Evolutionary conservation across 1,140 invertebrate genomes (phyloP).

Genomic region (Stegodyphus dumicola): DNA sequence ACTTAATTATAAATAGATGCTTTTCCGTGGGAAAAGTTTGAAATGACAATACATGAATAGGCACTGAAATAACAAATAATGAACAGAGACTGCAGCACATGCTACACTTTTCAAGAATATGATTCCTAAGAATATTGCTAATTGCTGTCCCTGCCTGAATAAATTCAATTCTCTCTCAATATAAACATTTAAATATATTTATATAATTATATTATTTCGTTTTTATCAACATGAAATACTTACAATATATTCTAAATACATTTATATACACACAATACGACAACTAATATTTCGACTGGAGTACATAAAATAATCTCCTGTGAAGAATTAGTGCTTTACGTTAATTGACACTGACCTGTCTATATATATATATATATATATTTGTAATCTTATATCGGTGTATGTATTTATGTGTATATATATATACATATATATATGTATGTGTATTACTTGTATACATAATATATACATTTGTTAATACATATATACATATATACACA

Average conservation of each 20-base stretch:
- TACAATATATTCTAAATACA: slow-evolving; percentile 23
- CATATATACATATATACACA: slow-evolving; percentile 26
- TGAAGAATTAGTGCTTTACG: slow-evolving; percentile 46
- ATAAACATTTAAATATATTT: slow-evolving; percentile 56
- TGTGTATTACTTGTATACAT: background rate
- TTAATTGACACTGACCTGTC: slow-evolving; percentile 25
- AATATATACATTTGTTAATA: too few relatives aligned
- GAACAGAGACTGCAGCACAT: slow-evolving; percentile 7
- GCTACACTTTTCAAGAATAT: slow-evolving; percentile 14
- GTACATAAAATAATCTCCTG: slow-evolving; percentile 35
- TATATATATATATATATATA: too few relatives aligned
- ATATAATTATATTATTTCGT: slow-evolving; percentile 4
- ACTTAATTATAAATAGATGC: slow-evolving; percentile 19
- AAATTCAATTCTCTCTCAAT: slow-evolving; percentile 41
- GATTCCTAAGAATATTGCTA: slow-evolving; percentile 45
- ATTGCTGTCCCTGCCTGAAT: slow-evolving; percentile 53
- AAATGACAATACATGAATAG: slow-evolving; percentile 46
- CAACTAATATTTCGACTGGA: slow-evolving; percentile 21
- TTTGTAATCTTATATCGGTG: too few relatives aligned
- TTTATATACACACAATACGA: slow-evolving; percentile 42
- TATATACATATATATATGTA: too few relatives aligned
- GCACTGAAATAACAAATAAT: slow-evolving; percentile 54
- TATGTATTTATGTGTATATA: too few relatives aligned
- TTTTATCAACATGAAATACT: slow-evolving; percentile 6
- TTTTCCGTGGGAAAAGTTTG: slow-evolving; percentile 17